Conservation (phyloP, 2,797 vertebrate genomes). For the Falco berigora region DNA sequence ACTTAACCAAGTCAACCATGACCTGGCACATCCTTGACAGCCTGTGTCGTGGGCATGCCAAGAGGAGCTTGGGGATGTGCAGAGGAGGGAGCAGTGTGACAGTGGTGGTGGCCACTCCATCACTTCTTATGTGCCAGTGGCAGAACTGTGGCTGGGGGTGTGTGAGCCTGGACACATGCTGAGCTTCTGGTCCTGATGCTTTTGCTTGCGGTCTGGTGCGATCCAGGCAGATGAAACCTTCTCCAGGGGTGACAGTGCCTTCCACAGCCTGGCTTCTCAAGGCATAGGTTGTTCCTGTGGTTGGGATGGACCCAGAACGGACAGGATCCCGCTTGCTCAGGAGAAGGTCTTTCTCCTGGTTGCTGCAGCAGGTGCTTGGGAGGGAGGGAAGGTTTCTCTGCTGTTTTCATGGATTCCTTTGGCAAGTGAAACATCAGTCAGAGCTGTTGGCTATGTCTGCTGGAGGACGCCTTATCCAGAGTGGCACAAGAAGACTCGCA, state of each 20-base stretch:
- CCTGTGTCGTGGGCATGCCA: background rate
- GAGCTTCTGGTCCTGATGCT: background rate
- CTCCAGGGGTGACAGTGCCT: background rate
- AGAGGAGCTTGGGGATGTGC: background rate
- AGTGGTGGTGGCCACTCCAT: background rate
- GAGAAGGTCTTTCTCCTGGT: background rate
- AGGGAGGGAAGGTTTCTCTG: background rate
- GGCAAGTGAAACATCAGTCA: background rate
- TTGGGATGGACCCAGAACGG: background rate
- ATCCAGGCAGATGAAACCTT: background rate
- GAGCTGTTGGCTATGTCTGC: background rate
- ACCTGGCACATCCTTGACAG: background rate
- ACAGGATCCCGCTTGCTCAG: background rate
- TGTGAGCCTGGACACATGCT: fast-evolving
- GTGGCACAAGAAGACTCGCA: background rate
- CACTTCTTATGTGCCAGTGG: background rate
- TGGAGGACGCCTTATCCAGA: background rate
- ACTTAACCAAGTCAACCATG: background rate
- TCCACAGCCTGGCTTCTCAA: background rate
- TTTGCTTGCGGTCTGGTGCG: background rate
- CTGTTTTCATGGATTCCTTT: background rate
- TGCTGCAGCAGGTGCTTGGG: background rate
- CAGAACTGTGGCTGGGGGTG: background rate
- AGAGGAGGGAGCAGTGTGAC: background rate
- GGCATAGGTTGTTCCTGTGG: background rate